Evolutionary conservation across 2,888 invertebrate species (phyloP), one percentile per base, ranked within the genome.

Genomic region (Amiota minor): DNA sequence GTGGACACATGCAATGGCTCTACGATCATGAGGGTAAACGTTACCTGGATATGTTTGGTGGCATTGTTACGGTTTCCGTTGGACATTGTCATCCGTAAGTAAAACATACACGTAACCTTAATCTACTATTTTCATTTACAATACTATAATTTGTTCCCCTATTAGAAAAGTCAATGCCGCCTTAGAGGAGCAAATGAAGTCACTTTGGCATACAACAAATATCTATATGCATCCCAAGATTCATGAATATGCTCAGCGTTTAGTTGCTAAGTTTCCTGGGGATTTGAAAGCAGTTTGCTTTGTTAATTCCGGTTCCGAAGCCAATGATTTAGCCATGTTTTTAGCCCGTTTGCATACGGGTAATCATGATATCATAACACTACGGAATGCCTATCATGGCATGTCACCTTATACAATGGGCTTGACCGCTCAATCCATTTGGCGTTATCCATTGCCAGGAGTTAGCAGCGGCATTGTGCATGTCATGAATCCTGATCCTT

Each of bases 11-110:
- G 93, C 98, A 98, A 89, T 98, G 96, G 95, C 89, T 98, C 8
- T 98, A 93, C 89, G 98, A 98, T 89, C 92, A 95, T 78, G 92
- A 93, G 71, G 97, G 97, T 4, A 93, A 92, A 77, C 92, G 97
- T 81, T 99, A 98, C 89, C 91, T 99, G 78, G 99, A 99, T 89
- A 93, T 99, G 91, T 97, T 98, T 88, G 98, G 94, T 8, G 99
- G 99, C 9, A 98, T 99, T 81, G 98, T 98, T 16, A 99, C 99
- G 0, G 96, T 99, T 55, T 97, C 97, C 71, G 97, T 98, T 2
- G 98, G 98, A 23, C 99, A 99, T 89, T 97, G 97, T 88, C 99
- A 99, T 91, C 98, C 98, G 97, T 98, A 91, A 94, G 95, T 92
- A 56, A 71, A 16, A 16, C 2, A 2, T 8, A 35, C 35, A 35